A percentile compares a stretch with the other conserved stretches of the same genome.
phyloP scores from a whole-genome alignment of 2,888 invertebrate genomes.

The Lepas anatifera region DNA sequence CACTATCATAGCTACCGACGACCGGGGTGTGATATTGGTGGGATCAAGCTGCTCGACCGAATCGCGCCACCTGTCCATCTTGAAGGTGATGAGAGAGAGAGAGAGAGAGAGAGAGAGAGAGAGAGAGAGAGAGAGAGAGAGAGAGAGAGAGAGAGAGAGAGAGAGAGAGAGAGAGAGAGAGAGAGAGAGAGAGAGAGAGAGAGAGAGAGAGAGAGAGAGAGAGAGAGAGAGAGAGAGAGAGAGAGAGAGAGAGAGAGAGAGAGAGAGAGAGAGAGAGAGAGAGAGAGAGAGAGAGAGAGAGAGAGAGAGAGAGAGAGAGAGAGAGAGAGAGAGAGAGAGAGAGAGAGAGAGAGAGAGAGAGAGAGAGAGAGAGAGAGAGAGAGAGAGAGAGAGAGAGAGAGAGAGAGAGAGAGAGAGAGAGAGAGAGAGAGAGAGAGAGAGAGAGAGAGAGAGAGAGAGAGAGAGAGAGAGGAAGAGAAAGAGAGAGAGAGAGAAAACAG shows the following conservation, averaged over 20 bases:
- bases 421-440: background rate
- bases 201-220: conserved; percentile 25
- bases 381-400: background rate
- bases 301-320: background rate
- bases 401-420: background rate
- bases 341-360: background rate
- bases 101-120: background rate
- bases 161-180: conserved; percentile 9
- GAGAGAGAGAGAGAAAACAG: no score
- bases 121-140: conserved; percentile 13
- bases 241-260: background rate
- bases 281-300: background rate
- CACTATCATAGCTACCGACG: no score
- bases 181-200: conserved; percentile 7
- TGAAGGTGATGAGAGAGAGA: background rate
- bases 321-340: background rate
- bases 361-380: background rate
- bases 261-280: background rate
- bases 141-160: conserved; percentile 13
- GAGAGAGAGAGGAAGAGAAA: no score
- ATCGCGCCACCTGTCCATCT: no score
- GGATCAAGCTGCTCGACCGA: no score
- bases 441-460: background rate
- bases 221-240: background rate
- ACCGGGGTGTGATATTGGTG: no score